phyloP scores from a whole-genome alignment of 2,888 invertebrate species.

The Hypena proboscidalis region DNA sequence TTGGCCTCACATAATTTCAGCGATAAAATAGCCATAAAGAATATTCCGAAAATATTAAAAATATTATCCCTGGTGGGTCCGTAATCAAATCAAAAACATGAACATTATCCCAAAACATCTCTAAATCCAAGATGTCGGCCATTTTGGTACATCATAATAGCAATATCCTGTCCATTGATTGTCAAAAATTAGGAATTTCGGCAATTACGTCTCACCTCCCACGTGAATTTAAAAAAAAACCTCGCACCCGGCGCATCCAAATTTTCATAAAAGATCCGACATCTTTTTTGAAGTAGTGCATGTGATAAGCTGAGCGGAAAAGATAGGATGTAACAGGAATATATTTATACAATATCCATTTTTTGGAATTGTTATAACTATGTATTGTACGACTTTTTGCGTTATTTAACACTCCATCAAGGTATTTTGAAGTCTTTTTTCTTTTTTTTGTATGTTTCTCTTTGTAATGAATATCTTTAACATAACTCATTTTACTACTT shows the following conservation, averaged over 20 bases:
- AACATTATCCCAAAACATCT: constrained; percentile 51
- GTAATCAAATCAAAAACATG: constrained; percentile 42
- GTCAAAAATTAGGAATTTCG: constrained; percentile 84
- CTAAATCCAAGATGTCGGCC: constrained; percentile 42
- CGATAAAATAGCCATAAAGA: constrained; percentile 31
- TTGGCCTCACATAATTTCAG: constrained; percentile 22
- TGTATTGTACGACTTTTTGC: no score
- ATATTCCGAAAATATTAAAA: constrained; percentile 27
- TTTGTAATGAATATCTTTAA: no score
- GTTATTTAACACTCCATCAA: no score
- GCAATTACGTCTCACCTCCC: constrained; percentile 83
- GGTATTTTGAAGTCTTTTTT: no score
- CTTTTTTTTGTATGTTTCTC: no score
- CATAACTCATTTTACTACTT: no score
- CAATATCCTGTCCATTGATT: constrained; percentile 84
- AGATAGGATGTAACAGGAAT: no score
- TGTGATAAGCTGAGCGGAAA: constrained; percentile 33
- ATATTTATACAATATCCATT: no score
- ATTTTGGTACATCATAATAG: constrained; percentile 76
- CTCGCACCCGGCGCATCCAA: constrained; percentile 77
- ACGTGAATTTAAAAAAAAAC: constrained; percentile 73
- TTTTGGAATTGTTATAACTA: no score
- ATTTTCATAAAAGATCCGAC: constrained; percentile 79
- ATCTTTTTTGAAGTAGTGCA: constrained; percentile 46
- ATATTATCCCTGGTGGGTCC: constrained; percentile 18